Evolutionary conservation across 2,797 vertebrate species (phyloP), one percentile per base, ranked within the genome.

Genomic region (Sardinella longiceps): DNA sequence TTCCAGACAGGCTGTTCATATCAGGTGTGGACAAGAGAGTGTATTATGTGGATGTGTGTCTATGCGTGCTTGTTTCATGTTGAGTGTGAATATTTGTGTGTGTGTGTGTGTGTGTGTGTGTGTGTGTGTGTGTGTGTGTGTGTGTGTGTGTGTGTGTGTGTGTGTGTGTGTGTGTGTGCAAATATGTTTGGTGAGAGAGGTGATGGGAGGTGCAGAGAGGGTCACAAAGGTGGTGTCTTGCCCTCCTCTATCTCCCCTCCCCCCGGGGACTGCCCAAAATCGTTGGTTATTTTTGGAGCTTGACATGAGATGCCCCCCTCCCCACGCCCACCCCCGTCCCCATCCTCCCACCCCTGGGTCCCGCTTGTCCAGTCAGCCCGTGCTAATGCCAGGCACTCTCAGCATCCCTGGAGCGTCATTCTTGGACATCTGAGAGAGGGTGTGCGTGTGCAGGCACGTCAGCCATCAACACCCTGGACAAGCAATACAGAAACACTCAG

Each of bases 201-300:
- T 66, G 25, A 74, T 74, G 33, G 33, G 66, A 33, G 33, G 66
- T 74, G 66, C 30, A 15, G 66, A 18, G 33, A 20, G 66, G 66
- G 66, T 39, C 66, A 74, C 14, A 20, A 39, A 74, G 33, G 30
- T 74, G 66, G 10, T 6, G 33, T 74, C 33, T 74, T 33, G 15
- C 66, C 48, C 45, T 82, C 82, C n/a, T n/a, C n/a, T n/a, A n/a
- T n/a, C n/a, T n/a, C 66, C 85, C 88, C 85, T 86, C 83, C 89
- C 84, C 84, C 0, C 83, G 88, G 85, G 88, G 89, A 88, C 83
- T 85, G 43, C 80, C 85, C 83, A 12, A 46, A 30, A 5, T 82
- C 85, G 80, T 85, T 58, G 14, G 81, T 84, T 93, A 94, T 94
- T 94, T 94, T 91, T 94, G 90, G 87, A 82, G 84, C 87, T 74